These are phyloP conservation scores for Fistularia tabacaria DNA, from an alignment of 2,797 vertebrate genomes.

Conservation along the genomic window DNA sequence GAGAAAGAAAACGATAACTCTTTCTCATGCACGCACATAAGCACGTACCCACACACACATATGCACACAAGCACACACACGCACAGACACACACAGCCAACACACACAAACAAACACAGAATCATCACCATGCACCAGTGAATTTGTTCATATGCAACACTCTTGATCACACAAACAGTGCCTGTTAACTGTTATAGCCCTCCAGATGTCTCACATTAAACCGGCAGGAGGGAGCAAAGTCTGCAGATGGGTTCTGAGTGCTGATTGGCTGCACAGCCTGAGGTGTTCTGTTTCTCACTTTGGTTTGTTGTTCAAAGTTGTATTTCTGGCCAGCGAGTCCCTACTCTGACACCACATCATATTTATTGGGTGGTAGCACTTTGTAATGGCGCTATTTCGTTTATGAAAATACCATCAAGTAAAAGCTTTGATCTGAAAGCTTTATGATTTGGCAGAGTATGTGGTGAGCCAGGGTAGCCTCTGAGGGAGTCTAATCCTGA, in stretches of 20 bases:
- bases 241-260: conserved; percentile 12
- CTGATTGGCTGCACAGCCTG: conserved; percentile 29
- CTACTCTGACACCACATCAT: conserved; percentile 6
- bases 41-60: neutral
- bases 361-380: conserved; percentile 20
- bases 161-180: conserved; percentile 55
- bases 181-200: conserved; percentile 51
- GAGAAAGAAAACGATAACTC: conserved; percentile 11
- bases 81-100: too few species aligned
- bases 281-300: conserved; percentile 4
- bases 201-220: conserved; percentile 56
- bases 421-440: conserved; percentile 31
- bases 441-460: conserved; percentile 14
- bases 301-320: neutral
- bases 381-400: conserved; percentile 36
- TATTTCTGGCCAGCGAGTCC: conserved; percentile 2
- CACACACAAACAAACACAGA: too few species aligned
- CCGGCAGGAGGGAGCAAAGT: conserved; percentile 29
- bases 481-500: conserved; percentile 31
- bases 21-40: neutral
- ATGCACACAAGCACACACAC: conserved; percentile 4
- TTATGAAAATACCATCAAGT: conserved; percentile 37
- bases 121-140: conserved; percentile 2
- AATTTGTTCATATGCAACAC: conserved; percentile 45
- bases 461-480: conserved; percentile 34